A percentile compares a stretch with the other conserved stretches of the same genome.
Evolutionary conservation across 2,113 vertebrate species (phyloP).

Genomic region (Pantherophis guttatus): DNA sequence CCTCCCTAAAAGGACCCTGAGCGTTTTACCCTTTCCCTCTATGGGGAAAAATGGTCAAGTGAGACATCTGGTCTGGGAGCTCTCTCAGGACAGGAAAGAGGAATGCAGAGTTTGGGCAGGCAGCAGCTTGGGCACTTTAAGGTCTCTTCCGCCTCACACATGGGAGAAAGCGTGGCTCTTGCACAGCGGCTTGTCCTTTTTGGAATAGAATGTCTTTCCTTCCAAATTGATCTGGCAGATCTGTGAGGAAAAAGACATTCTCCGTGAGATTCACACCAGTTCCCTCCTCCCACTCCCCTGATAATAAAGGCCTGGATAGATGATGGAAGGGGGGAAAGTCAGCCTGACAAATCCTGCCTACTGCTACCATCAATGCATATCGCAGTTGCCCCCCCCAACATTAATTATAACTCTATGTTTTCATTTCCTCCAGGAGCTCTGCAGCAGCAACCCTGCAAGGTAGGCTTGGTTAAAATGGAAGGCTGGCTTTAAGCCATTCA

Average conservation of each 20-base stretch:
- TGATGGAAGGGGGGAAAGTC: not conserved
- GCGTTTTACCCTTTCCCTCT: not conserved
- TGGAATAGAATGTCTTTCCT: conserved; percentile 99
- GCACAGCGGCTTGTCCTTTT: conserved; percentile 98
- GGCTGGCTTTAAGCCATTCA: not conserved
- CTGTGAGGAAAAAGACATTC: conserved; percentile 62
- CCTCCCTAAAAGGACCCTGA: conserved; percentile 2
- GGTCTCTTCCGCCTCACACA: conserved; percentile 73
- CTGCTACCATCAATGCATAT: not conserved
- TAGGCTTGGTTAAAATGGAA: not conserved
- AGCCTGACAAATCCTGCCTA: not conserved
- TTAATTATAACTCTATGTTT: not conserved
- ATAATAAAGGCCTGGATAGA: not conserved
- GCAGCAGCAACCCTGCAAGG: not conserved
- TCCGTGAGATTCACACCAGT: conserved; percentile 2
- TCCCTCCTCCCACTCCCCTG: not conserved
- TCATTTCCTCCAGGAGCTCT: not conserved
- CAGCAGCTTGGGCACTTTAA: conserved; percentile 7
- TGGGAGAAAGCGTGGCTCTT: conserved; percentile 97
- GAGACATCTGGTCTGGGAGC: not conserved
- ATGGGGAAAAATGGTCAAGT: conserved; percentile 1
- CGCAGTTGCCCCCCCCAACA: not conserved
- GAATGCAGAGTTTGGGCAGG: not conserved
- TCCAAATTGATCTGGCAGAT: conserved; percentile 98
- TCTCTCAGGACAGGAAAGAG: not conserved